These are phyloP conservation scores for Pteria penguin DNA, from an alignment of 2,888 invertebrate species.

Conservation along the genomic window DNA sequence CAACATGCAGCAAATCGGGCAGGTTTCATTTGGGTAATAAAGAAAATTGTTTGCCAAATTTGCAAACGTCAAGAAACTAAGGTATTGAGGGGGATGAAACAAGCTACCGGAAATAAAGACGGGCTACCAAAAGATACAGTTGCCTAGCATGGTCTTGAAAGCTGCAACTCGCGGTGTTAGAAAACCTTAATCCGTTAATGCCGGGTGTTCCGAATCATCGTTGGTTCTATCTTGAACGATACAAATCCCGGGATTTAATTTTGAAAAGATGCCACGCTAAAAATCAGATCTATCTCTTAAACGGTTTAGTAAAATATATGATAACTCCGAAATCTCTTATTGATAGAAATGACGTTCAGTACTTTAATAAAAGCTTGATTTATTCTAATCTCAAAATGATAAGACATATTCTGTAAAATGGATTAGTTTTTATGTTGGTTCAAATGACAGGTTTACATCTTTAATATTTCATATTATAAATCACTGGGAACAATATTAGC, in stretches of 20 bases:
- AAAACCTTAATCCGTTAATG: not conserved
- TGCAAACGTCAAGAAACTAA: too few relatives aligned
- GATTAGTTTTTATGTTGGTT: conserved; percentile 1
- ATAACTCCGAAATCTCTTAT: conserved; percentile 4
- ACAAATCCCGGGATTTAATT: not conserved
- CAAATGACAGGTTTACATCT: not conserved
- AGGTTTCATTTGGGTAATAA: too few relatives aligned
- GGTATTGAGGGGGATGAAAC: too few relatives aligned
- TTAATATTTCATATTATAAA: not conserved
- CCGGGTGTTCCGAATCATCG: not conserved
- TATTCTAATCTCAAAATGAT: conserved; percentile 18
- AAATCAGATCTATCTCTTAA: not conserved
- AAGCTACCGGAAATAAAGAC: too few relatives aligned
- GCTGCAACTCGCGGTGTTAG: not conserved
- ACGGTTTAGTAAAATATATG: conserved; percentile 19
- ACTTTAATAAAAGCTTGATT: conserved; percentile 15
- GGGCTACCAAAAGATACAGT: too few relatives aligned
- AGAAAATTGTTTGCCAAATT: too few relatives aligned
- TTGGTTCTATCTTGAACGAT: not conserved
- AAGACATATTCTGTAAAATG: conserved; percentile 2
- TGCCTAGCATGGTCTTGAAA: not conserved
- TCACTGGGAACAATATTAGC: not conserved
- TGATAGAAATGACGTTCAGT: conserved; percentile 15
- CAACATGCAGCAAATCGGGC: too few relatives aligned
- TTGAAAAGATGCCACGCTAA: not conserved